A percentile compares a stretch with the other conserved stretches of the same genome.
These are phyloP conservation scores for Dipus sagitta DNA, from an alignment of 2,797 vertebrate species.

Conservation along the genomic window DNA sequence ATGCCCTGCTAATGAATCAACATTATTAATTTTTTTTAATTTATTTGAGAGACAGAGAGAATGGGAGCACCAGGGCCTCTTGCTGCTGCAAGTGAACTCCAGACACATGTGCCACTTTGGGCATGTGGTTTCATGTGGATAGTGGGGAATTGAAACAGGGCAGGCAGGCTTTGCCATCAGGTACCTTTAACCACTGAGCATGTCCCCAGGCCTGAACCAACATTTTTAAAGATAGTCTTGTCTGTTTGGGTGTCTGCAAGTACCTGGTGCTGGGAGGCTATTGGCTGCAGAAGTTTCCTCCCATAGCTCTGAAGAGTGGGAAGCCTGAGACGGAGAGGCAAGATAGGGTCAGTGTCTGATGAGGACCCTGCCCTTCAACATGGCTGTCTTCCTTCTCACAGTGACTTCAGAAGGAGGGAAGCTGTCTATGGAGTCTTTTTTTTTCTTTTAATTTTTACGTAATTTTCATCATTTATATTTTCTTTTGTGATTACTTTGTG, in stretches of 20 bases:
- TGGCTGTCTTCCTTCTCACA: background rate
- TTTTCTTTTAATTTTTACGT: background rate
- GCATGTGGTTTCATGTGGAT: too few relatives aligned
- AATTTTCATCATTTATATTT: background rate
- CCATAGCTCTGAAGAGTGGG: too few relatives aligned
- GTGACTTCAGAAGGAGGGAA: background rate
- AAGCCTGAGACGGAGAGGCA: background rate
- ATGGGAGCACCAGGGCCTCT: too few relatives aligned
- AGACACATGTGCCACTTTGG: too few relatives aligned
- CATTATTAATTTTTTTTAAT: too few relatives aligned
- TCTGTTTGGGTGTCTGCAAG: background rate
- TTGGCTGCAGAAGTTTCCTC: background rate
- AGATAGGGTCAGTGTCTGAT: background rate
- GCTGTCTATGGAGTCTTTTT: background rate
- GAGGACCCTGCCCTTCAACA: background rate
- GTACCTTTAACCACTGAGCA: too few relatives aligned
- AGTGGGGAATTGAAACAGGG: background rate
- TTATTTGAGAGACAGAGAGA: too few relatives aligned
- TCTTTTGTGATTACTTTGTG: background rate
- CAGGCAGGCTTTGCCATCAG: too few relatives aligned
- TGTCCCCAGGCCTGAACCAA: background rate
- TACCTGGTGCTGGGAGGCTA: background rate
- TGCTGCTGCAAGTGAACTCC: too few relatives aligned
- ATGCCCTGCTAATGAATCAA: too few relatives aligned
- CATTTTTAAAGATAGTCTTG: background rate